Base-by-base conservation (phyloP, 2,113 vertebrate species). In the Mormyrus lacerda region DNA sequence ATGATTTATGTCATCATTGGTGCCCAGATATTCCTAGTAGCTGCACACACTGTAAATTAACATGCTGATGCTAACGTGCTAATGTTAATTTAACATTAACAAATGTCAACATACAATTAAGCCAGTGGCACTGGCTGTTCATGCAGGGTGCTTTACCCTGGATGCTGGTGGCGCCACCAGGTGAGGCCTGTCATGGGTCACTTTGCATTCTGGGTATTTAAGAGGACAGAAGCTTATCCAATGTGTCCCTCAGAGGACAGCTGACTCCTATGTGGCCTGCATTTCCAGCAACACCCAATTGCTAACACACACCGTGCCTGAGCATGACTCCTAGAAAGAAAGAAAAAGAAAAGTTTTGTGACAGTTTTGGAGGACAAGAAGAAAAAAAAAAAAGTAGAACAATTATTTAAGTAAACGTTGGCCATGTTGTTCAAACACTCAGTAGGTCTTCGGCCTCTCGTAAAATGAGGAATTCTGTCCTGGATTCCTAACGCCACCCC, bases 381-480 rank as follows among this genome's bases (percentile, higher is more conserved):
- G n/a, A 31, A 76, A 79, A 13, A 79, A 61, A 31, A 76, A 35
- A 83, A 58, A 44, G 76, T 9, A 89, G 73, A 51, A 27, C 47
- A 31, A 79, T 79, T 51, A 69, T 89, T 89, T 89, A 84, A 89
- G 50, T 50, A 88, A 88, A 45, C 31, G 50, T 21, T 44, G 79
- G 10, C 76, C 88, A 58, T 89, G 88, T 58, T 89, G 50, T 61
- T 84, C 88, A 89, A 89, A 89, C 88, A 89, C 51, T 19, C 76
- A 11, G 88, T 31, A 27, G 51, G 51, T 11, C 73, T 9, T 82
- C 48, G 19, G 44, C 48, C 88, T 55, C 50, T 84, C 51, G 19
- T 55, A 55, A 89, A 83, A 44, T 44, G 27, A 88, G 19, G 88
- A 88, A 51, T 79, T 51, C 76, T 21, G 31, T 53, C 45, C 73